phyloP scores from a whole-genome alignment of 2,797 vertebrate species.

The Euphonia xanthogaster region DNA sequence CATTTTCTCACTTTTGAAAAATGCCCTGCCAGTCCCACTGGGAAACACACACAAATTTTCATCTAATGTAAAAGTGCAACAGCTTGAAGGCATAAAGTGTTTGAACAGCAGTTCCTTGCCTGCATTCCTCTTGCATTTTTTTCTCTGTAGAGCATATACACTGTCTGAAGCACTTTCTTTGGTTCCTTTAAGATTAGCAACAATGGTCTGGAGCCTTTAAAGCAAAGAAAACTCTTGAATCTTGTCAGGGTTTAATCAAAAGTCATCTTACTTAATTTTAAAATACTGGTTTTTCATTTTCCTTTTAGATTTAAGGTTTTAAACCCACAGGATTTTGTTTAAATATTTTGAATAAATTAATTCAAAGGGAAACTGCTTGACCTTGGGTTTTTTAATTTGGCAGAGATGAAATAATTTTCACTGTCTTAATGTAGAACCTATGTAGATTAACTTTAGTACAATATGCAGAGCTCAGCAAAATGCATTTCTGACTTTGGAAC shows the following conservation, averaged over 20 bases:
- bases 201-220: background rate
- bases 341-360: background rate
- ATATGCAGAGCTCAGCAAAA: background rate
- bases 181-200: background rate
- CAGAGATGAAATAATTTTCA: background rate
- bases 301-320: background rate
- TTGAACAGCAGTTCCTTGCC: background rate
- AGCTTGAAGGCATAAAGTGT: background rate
- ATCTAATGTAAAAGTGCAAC: background rate
- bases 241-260: background rate
- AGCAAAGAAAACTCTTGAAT: background rate
- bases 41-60: background rate
- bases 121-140: background rate
- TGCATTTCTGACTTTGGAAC: background rate
- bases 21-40: background rate
- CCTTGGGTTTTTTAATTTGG: background rate
- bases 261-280: background rate
- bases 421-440: background rate
- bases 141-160: background rate
- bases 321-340: background rate
- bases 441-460: background rate
- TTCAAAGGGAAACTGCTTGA: background rate
- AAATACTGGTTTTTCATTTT: background rate
- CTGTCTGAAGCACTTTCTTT: background rate
- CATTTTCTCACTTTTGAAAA: background rate